Conservation (phyloP, 2,888 invertebrate species). For the Cheilosia impressa region DNA sequence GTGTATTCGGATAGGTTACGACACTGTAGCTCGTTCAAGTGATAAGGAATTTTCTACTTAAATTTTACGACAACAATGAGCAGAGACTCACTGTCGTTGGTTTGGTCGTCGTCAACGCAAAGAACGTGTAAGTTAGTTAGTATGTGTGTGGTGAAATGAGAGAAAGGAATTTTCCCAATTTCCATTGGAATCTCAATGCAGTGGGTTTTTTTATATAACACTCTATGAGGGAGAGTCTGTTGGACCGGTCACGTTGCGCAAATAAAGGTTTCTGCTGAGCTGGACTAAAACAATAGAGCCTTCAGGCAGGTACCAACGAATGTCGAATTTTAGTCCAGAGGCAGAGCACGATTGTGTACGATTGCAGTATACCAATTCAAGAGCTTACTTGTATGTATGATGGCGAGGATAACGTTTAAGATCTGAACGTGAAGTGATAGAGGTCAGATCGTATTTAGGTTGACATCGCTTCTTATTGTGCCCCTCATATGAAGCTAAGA, state of each 20-base stretch:
- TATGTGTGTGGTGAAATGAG: not conserved
- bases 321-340: not conserved
- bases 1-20: not conserved
- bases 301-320: not conserved
- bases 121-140: not conserved
- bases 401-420: too few species aligned
- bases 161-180: conserved; percentile 33
- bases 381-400: too few species aligned
- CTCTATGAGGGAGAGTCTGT: not conserved
- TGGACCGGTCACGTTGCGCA: conserved; percentile 2
- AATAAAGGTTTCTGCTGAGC: conserved; percentile 6
- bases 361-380: too few species aligned
- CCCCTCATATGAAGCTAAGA: too few species aligned
- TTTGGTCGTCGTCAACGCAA: not conserved
- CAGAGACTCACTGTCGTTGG: not conserved
- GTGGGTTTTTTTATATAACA: not conserved
- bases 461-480: too few species aligned
- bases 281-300: not conserved
- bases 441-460: too few species aligned
- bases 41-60: conserved; percentile 37
- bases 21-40: conserved; percentile 4
- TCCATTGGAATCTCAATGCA: conserved; percentile 24
- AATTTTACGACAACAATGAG: conserved; percentile 28
- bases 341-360: too few species aligned
- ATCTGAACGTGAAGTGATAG: too few species aligned